Conservation (phyloP, 2,888 invertebrate species). For the Pocota personata region DNA sequence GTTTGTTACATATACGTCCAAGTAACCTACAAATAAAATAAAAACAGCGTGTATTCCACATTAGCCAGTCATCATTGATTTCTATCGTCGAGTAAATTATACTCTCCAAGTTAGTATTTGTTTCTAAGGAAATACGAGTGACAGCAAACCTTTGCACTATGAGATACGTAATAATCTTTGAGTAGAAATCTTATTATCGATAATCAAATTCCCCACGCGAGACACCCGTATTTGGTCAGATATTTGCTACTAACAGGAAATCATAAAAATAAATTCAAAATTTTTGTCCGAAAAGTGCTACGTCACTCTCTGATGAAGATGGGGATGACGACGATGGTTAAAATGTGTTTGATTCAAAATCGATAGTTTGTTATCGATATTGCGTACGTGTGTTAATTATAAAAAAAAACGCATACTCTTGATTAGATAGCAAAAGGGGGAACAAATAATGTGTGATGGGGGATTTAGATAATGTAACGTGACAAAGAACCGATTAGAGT, state of each 20-base stretch:
- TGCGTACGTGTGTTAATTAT: not conserved
- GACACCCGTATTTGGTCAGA: conserved; percentile 1
- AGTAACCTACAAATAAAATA: conserved; percentile 16
- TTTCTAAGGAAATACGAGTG: conserved; percentile 17
- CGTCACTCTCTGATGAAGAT: conserved; percentile 26
- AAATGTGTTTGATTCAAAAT: conserved; percentile 7
- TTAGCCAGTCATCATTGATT: conserved; percentile 5
- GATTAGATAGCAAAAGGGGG: conserved; percentile 25
- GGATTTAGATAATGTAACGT: conserved; percentile 16
- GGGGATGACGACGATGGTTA: not conserved
- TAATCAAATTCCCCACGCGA: conserved; percentile 1
- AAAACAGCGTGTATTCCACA: conserved; percentile 15
- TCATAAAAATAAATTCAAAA: conserved; percentile 12
- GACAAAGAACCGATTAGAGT: not conserved
- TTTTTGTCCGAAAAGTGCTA: not conserved
- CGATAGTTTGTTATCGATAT: conserved; percentile 8
- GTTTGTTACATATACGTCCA: conserved; percentile 53
- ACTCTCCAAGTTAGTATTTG: conserved; percentile 7
- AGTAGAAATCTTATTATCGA: not conserved
- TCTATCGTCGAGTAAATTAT: not conserved
- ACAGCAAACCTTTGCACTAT: conserved; percentile 52
- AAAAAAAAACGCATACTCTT: not conserved
- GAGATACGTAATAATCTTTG: conserved; percentile 25
- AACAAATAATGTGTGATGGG: not conserved
- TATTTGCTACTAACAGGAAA: conserved; percentile 43